Percentiles rank a stretch among this genome's conserved stretches.
These are phyloP conservation scores for Rousettus leschenaultii DNA, from an alignment of 2,113 vertebrate genomes.

Conservation along the genomic window DNA sequence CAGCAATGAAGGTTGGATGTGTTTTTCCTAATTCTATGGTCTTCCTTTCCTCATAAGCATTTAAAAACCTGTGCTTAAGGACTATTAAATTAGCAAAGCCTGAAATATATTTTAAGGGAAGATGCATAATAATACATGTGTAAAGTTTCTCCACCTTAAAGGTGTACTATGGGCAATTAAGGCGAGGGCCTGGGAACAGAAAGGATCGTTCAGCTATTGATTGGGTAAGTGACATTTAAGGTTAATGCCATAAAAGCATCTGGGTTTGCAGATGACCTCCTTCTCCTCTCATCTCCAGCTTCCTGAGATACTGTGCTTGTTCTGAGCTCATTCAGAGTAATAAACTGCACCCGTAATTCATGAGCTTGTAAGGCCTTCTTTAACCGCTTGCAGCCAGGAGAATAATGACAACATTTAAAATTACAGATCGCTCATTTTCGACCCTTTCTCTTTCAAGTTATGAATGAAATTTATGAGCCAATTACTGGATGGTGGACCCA, in stretches of 20 bases:
- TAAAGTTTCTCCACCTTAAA: neutral
- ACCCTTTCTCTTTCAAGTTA: conserved; percentile 60
- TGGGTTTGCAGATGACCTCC: neutral
- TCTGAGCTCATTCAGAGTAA: neutral
- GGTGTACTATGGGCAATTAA: neutral
- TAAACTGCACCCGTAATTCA: neutral
- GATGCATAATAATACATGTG: neutral
- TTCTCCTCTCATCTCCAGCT: neutral
- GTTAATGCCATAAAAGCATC: neutral
- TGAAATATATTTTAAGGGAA: neutral
- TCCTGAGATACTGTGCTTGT: neutral
- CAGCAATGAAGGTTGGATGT: neutral
- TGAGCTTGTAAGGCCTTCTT: neutral
- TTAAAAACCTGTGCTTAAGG: neutral
- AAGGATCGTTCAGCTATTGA: neutral
- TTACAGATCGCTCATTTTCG: conserved; percentile 55
- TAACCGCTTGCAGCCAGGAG: neutral
- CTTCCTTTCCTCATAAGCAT: neutral
- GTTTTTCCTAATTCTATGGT: neutral
- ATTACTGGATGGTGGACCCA: neutral
- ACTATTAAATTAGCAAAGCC: neutral
- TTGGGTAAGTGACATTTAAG: neutral
- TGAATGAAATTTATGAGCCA: conserved; percentile 59
- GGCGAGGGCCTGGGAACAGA: neutral
- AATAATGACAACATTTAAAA: conserved; percentile 66